phyloP scores from a whole-genome alignment of 2,113 vertebrate genomes.

The Todiramphus saurophagus region DNA sequence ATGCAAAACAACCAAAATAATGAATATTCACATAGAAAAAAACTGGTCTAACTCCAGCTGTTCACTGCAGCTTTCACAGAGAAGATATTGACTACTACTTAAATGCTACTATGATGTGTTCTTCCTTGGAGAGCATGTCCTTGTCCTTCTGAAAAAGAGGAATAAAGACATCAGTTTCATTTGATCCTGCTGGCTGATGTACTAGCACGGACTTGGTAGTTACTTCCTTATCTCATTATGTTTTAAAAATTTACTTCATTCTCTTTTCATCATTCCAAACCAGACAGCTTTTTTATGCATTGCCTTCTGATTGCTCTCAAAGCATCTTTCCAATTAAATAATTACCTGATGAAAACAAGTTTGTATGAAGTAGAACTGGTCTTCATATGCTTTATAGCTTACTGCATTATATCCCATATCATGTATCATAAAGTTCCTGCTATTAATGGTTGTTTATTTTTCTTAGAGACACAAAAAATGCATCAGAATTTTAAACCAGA shows the following conservation, averaged over 20 bases:
- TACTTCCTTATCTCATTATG: not conserved
- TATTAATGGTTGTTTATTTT: constrained; percentile 26
- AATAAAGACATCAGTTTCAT: not conserved
- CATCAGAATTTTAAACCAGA: constrained; percentile 3
- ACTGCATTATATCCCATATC: not conserved
- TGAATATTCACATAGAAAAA: not conserved
- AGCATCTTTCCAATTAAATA: constrained; percentile 5
- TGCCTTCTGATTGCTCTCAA: not conserved
- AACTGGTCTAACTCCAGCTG: not conserved
- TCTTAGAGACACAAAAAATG: not conserved
- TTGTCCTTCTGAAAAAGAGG: not conserved
- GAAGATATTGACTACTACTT: not conserved
- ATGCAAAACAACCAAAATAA: not conserved
- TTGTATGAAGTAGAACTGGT: not conserved
- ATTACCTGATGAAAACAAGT: not conserved
- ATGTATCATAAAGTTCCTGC: not conserved
- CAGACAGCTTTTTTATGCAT: not conserved
- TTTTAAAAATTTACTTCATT: not conserved
- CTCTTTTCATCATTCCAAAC: not conserved
- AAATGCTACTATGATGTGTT: not conserved
- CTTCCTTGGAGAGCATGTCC: not conserved
- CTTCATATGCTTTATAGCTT: not conserved
- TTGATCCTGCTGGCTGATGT: not conserved
- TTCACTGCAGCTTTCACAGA: not conserved
- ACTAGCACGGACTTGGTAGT: not conserved